phyloP scores from a whole-genome alignment of 2,888 invertebrate genomes.

The Tiliacea aurago region DNA sequence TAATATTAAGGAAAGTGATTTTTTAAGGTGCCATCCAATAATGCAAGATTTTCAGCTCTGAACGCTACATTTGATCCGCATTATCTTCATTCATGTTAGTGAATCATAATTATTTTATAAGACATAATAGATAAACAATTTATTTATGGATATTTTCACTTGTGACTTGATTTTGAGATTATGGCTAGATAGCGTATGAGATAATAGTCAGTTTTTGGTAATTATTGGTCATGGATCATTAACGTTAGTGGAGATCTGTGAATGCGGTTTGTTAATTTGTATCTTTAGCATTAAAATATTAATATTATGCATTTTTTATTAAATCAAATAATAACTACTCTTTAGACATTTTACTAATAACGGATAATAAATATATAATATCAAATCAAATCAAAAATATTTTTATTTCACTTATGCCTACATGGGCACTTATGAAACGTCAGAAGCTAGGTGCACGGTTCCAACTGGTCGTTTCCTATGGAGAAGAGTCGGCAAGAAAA shows the following conservation, averaged over 20 bases:
- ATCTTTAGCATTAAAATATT: slow-evolving; percentile 1
- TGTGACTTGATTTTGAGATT: background rate
- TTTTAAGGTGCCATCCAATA: background rate
- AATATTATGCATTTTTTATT: background rate
- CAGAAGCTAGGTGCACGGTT: no score
- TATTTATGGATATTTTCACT: background rate
- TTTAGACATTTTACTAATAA: background rate
- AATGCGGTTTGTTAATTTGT: background rate
- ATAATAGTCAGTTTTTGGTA: background rate
- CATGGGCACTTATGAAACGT: no score
- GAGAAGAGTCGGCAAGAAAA: no score
- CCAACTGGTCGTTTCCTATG: no score
- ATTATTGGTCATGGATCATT: background rate
- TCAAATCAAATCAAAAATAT: no score
- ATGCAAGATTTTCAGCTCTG: background rate
- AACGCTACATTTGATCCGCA: background rate
- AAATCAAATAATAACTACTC: background rate
- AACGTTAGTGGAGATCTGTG: background rate
- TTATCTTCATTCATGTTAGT: background rate
- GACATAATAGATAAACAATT: background rate
- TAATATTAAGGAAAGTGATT: background rate
- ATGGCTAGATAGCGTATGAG: background rate
- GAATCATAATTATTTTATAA: background rate
- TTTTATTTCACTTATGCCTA: no score
- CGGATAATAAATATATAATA: background rate